phyloP scores from a whole-genome alignment of 1,140 invertebrate genomes.

The Zaprionus lachaisei region DNA sequence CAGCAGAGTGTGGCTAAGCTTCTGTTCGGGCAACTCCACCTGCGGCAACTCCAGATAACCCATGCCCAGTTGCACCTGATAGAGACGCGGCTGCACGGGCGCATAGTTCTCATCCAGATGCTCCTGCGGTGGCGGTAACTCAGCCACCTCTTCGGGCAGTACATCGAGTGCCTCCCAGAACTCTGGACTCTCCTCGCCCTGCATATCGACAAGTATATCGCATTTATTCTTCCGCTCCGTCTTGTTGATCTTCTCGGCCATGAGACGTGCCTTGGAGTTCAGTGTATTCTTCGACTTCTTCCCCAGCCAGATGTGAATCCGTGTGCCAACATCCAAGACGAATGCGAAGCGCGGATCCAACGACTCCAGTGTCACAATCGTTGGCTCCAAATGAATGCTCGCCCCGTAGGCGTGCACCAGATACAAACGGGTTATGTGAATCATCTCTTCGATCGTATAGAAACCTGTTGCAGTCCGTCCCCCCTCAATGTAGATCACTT shows the following conservation, averaged over 20 bases:
- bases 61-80: slow-evolving; percentile 98
- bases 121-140: slow-evolving; percentile 85
- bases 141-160: slow-evolving; percentile 78
- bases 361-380: slow-evolving; percentile 88
- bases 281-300: slow-evolving; percentile 97
- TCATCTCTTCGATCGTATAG: slow-evolving; percentile 97
- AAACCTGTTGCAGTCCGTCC: slow-evolving; percentile 98
- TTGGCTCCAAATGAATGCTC: slow-evolving; percentile 96
- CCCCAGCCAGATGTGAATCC: slow-evolving; percentile 97
- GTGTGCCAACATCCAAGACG: slow-evolving; percentile 94
- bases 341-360: slow-evolving; percentile 97
- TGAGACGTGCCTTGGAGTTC: slow-evolving; percentile 96
- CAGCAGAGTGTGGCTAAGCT: slow-evolving; percentile 90
- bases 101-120: slow-evolving; percentile 92
- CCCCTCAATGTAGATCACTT: slow-evolving; percentile 98
- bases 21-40: slow-evolving; percentile 92
- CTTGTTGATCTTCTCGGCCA: slow-evolving; percentile 99
- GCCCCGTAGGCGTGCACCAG: slow-evolving; percentile 94
- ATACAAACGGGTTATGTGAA: slow-evolving; percentile 94
- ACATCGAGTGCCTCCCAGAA: slow-evolving; percentile 93
- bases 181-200: slow-evolving; percentile 91
- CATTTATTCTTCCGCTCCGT: slow-evolving; percentile 98
- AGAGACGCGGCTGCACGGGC: slow-evolving; percentile 92
- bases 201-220: slow-evolving; percentile 94
- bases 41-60: slow-evolving; percentile 99